Base-by-base conservation (phyloP, 2,888 invertebrate species). In the Gastrophysa polygoni region DNA sequence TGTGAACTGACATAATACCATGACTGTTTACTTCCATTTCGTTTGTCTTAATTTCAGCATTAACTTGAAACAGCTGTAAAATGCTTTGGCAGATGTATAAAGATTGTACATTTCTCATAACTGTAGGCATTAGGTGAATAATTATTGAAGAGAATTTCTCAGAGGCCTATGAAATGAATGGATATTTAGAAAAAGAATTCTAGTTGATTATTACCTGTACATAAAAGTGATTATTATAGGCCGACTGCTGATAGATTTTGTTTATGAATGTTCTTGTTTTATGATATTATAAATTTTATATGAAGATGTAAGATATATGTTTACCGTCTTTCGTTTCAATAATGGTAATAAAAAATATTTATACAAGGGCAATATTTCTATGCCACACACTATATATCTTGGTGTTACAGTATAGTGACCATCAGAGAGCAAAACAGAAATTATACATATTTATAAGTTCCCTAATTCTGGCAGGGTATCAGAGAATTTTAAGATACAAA, bases 261-360 rank as follows among this genome's bases (percentile, higher is more conserved):
- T 43, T 60, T 64, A 38, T 61, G 44, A 47, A 61, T 58, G 34
- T 60, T 58, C 50, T 38, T 67, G 64, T 63, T 67, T 67, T 62
- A 58, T 62, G 54, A 64, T 63, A 67, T 47, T 67, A 63, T 64
- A 67, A 64, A 62, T 67, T 67, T 67, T 67, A 64, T 67, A 67
- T 58, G 62, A 67, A 66, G 60, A 58, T 67, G 63, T 61, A 60
- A 60, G 59, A 64, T 67, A 60, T 61, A 64, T 59, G 64, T 63
- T 63, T 62, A 61, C 51, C 50, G 64, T 64, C 60, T 50, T 64
- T 57, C 48, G 51, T 63, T 63, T 52, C 21, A 49, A 32, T 32
- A 46, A 52, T 17, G 4, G 38, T 38, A 54, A 54, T 61, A 61
- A 57, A 52, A 7, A 61, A 57, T 61, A 61, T 61, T 61, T 61